Base-by-base conservation (phyloP, 2,888 invertebrate species). In the Sacculina carcini region DNA sequence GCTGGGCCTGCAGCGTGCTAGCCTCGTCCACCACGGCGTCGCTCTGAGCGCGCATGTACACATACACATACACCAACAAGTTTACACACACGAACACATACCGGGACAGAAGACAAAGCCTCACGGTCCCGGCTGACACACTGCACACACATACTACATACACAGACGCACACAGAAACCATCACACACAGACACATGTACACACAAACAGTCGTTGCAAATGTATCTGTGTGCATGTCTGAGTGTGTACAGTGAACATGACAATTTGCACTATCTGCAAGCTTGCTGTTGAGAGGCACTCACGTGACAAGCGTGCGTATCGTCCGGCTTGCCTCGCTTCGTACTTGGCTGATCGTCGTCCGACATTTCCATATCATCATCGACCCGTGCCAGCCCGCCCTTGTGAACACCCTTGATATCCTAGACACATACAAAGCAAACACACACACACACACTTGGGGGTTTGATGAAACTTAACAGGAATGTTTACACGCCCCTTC, bases 281-380 rank as follows among this genome's bases (percentile, higher is more conserved):
- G n/a, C n/a, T n/a, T n/a, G n/a, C n/a, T n/a, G n/a, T n/a, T n/a
- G n/a, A n/a, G n/a, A n/a, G n/a, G n/a, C n/a, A n/a, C n/a, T n/a
- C n/a, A n/a, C n/a, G n/a, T n/a, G n/a, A n/a, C n/a, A n/a, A 26
- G 28, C 29, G 24, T 36, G 21, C 2, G 38, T 3, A 36, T 5
- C 21, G 38, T 5, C 12, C n/a, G 12, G 14, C 42, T 16, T 14
- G 2, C 36, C 42, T 46, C 39, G 48, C 54, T 51, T 55, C 52
- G 44, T 52, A 60, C 9, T 60, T 61, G 23, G 63, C 42, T 42
- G 65, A 28, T 81, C 81, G 39, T 75, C 75, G 62, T 83, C 83
- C 0, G 83, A 83, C 59, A 84, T 75, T 59, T 84, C 84, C 84
- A 84, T 84, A 67, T 84, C 84, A 59, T 80, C 82, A 60, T 82